These are phyloP conservation scores for Eupithecia subumbrata DNA, from an alignment of 2,888 invertebrate genomes.

Conservation along the genomic window DNA sequence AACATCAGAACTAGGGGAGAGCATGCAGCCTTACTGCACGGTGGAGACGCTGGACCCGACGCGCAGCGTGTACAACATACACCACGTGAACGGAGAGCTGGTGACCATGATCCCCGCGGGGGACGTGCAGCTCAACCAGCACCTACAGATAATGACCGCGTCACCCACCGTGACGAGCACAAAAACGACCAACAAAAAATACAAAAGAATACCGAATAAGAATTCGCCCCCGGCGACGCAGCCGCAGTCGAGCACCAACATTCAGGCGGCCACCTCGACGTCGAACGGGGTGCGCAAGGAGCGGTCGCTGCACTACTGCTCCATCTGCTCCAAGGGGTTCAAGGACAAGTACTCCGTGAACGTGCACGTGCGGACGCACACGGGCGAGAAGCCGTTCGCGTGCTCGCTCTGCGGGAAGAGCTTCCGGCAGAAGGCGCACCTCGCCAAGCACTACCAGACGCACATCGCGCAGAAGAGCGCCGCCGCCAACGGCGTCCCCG, in stretches of 20 bases:
- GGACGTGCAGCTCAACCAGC: conserved; percentile 76
- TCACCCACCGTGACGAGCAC: conserved; percentile 86
- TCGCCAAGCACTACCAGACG: conserved; percentile 96
- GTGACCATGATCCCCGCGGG: conserved; percentile 80
- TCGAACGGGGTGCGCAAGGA: conserved; percentile 92
- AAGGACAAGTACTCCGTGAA: conserved; percentile 99
- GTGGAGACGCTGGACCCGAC: conserved; percentile 81
- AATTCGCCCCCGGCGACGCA: conserved; percentile 74
- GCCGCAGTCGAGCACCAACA: conserved; percentile 69
- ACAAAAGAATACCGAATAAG: conserved; percentile 85
- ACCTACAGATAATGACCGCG: conserved; percentile 83
- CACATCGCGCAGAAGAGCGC: conserved; percentile 94
- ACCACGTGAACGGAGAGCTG: conserved; percentile 77
- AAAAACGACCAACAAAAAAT: conserved; percentile 87
- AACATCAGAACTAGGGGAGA: conserved; percentile 91
- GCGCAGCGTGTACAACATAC: conserved; percentile 82
- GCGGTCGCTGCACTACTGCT: conserved; percentile 94
- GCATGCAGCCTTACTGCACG: conserved; percentile 88
- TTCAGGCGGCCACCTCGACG: conserved; percentile 84
- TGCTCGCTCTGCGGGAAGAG: conserved; percentile 97
- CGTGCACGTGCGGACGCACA: conserved; percentile 98
- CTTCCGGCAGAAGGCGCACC: conserved; percentile 95
- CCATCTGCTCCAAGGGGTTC: conserved; percentile 96
- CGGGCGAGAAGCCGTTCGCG: conserved; percentile 98
- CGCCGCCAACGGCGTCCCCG: conserved; percentile 86